Conservation (phyloP, 1,140 invertebrate genomes). For the Drosophila kurseongensis region DNA sequence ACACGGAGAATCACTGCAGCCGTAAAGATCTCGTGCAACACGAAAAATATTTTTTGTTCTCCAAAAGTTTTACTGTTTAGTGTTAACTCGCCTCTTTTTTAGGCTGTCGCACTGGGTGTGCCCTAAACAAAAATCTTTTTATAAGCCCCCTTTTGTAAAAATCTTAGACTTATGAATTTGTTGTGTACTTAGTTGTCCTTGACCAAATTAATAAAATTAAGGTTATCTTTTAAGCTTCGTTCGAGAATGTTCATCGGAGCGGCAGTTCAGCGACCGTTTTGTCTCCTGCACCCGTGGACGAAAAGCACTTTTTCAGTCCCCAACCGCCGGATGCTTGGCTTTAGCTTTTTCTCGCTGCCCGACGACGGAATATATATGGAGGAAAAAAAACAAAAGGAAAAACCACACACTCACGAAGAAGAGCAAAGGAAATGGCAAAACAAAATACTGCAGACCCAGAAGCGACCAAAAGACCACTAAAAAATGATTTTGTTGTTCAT, state of each 20-base stretch:
- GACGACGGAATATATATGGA: slow-evolving; percentile 9
- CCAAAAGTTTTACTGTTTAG: no score
- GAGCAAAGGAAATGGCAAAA: slow-evolving; percentile 45
- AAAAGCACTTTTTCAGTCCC: slow-evolving; percentile 23
- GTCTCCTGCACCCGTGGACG: slow-evolving; percentile 27
- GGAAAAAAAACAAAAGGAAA: slow-evolving; percentile 9
- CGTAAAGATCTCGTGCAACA: no score
- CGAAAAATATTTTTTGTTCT: no score
- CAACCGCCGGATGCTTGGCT: slow-evolving; percentile 63
- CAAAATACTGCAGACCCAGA: slow-evolving; percentile 49
- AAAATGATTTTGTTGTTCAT: slow-evolving; percentile 71
- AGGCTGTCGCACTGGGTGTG: no score
- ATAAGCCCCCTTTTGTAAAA: no score
- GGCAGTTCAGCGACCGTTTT: slow-evolving; percentile 3
- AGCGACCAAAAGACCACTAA: slow-evolving; percentile 33
- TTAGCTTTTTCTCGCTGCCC: slow-evolving; percentile 50
- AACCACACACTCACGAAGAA: slow-evolving; percentile 20
- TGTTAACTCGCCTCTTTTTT: no score
- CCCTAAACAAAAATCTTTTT: no score
- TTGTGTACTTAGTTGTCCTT: no score
- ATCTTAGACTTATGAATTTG: no score
- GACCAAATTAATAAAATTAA: no score
- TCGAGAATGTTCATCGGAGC: background rate
- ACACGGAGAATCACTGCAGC: no score
- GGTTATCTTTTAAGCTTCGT: background rate